Evolutionary conservation across 2,113 vertebrate genomes (phyloP).

Genomic region (Sarotherodon lohbergeri): DNA sequence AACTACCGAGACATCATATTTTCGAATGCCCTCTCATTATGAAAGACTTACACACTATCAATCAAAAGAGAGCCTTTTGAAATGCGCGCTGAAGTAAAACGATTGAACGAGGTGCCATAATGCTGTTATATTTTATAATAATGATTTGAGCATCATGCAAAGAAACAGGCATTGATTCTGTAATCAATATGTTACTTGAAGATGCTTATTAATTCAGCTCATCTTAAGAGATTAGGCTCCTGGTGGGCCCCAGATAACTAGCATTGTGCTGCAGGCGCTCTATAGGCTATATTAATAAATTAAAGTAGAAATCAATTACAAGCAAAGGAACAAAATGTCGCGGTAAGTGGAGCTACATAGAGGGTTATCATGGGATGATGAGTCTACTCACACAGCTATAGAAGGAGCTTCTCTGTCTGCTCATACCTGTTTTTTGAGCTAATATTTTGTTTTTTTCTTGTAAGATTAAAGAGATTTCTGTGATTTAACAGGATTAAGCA

Average conservation of each 20-base stretch:
- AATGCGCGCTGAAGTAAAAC: constrained; percentile 5
- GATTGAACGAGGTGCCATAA: constrained; percentile 16
- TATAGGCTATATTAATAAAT: constrained; percentile 54
- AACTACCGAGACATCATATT: background rate
- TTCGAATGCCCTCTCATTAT: background rate
- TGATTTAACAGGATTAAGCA: background rate
- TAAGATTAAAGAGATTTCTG: background rate
- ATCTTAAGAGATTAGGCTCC: constrained; percentile 53
- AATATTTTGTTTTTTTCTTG: background rate
- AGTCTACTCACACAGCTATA: background rate
- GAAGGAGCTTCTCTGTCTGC: background rate
- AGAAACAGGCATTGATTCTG: constrained; percentile 50
- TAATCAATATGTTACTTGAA: constrained; percentile 60
- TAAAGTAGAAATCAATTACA: constrained; percentile 67
- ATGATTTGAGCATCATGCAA: constrained; percentile 29
- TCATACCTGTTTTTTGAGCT: background rate
- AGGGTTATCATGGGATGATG: constrained; percentile 18
- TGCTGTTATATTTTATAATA: constrained; percentile 24
- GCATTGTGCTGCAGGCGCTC: constrained; percentile 27
- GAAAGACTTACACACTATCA: background rate
- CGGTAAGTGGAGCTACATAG: constrained; percentile 9
- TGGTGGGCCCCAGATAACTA: constrained; percentile 49
- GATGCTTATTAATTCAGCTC: constrained; percentile 54
- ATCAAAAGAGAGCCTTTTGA: background rate
- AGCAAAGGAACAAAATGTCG: constrained; percentile 53